Evolutionary conservation across 1,140 invertebrate genomes (phyloP).

Genomic region (Euura saliciscinereae): DNA sequence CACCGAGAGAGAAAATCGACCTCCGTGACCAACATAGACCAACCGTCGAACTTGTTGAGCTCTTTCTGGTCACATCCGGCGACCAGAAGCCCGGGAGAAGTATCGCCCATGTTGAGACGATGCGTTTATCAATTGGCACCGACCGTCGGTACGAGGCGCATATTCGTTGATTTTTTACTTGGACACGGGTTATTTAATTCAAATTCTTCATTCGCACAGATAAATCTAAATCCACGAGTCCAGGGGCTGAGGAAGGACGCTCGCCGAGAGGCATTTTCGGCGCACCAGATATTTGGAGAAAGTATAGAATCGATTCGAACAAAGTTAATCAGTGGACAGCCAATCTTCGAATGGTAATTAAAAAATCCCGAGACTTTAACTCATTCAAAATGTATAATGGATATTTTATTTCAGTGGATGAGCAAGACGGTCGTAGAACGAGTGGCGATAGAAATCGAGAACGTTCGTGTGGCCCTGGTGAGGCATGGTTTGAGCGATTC

Average conservation of each 20-base stretch:
- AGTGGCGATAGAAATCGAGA: slow-evolving; percentile 73
- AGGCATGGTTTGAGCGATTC: slow-evolving; percentile 74
- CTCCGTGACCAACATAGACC: slow-evolving; percentile 43
- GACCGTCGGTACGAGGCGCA: slow-evolving; percentile 54
- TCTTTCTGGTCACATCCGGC: slow-evolving; percentile 66
- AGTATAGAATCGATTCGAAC: slow-evolving; percentile 65
- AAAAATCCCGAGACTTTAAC: too few relatives aligned
- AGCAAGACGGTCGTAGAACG: slow-evolving; percentile 76
- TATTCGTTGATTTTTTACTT: slow-evolving; percentile 16
- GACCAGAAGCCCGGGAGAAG: slow-evolving; percentile 58
- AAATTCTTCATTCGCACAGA: slow-evolving; percentile 25
- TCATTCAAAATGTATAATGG: slow-evolving; percentile 35
- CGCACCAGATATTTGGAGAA: slow-evolving; percentile 64
- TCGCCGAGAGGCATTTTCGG: slow-evolving; percentile 55
- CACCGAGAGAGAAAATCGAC: slow-evolving; percentile 41
- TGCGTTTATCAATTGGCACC: slow-evolving; percentile 65
- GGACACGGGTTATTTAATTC: neutral
- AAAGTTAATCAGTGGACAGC: slow-evolving; percentile 71
- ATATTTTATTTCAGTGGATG: slow-evolving; percentile 70
- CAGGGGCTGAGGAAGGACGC: slow-evolving; percentile 59
- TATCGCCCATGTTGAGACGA: slow-evolving; percentile 59
- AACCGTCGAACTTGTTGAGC: slow-evolving; percentile 55
- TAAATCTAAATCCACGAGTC: slow-evolving; percentile 53
- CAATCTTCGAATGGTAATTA: slow-evolving; percentile 69
- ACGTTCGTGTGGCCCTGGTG: slow-evolving; percentile 69